Base-by-base conservation (phyloP, 2,113 vertebrate species). In the Syrrhaptes paradoxus region DNA sequence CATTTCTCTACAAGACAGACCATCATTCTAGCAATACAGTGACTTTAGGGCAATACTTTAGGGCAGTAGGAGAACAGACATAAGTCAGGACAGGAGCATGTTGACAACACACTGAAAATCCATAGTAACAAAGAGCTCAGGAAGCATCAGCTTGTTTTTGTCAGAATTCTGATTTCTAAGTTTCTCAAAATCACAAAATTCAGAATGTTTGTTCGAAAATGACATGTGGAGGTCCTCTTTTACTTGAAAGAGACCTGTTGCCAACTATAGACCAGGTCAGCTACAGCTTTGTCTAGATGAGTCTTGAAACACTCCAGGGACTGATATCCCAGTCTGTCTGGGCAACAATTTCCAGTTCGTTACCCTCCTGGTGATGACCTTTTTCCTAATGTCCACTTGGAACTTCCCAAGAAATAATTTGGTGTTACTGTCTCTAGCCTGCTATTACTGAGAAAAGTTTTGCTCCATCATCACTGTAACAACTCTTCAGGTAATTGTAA, bases 251-350 rank as follows among this genome's bases (percentile, higher is more conserved):
- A 34, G 6, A 75, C 22, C 3, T 68, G 16, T 26, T 72, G 26
- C 3, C 19, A 63, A 3, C 4, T 2, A n/a, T 3, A 31, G 41
- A 68, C 4, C 4, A 20, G 0, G 4, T 73, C 20, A 84, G 13
- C 29, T 91, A 24, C 7, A 83, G 5, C 4, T 68, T 79, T 90
- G 7, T 75, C 45, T 65, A 38, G 14, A 19, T 6, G 7, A 68
- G 10, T 21, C 26, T 72, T 80, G 67, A 80, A 76, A 92, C 73
- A 34, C 11, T 52, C 7, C 10, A 66, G 9, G 2, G 4, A 24
- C 4, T 24, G 4, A 43, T 63, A 93, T 5, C 24, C 7, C 10
- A 24, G 5, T 14, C 20, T 87, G 10, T 46, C 36, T 66, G 25
- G 17, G 45, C 10, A 77, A 45, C 10, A 25, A 9, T 77, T 90